Conservation (phyloP, 2,797 vertebrate species). For the Trachops cirrhosus region DNA sequence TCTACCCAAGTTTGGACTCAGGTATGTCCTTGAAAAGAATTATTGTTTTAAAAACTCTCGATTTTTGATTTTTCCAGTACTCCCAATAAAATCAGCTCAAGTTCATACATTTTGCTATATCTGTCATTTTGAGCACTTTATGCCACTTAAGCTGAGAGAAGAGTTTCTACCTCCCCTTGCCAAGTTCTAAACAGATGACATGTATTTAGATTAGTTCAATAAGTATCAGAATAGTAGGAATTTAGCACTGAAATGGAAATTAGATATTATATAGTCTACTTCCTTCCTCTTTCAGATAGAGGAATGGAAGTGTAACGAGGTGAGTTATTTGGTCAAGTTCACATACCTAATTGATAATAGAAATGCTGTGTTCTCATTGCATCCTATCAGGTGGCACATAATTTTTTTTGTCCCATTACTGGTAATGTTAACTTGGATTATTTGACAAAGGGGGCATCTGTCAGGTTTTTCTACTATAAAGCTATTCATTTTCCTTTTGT, state of each 20-base stretch:
- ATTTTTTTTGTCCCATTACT: not conserved
- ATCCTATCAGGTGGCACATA: not conserved
- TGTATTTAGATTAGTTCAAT: constrained; percentile 38
- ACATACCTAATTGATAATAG: not conserved
- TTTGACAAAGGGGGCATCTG: not conserved
- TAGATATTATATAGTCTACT: not conserved
- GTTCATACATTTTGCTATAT: constrained; percentile 19
- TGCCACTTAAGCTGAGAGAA: constrained; percentile 22
- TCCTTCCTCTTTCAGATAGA: not conserved
- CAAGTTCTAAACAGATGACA: not conserved
- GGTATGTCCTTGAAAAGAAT: constrained; percentile 50
- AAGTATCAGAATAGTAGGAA: constrained; percentile 26
- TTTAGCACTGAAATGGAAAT: not conserved
- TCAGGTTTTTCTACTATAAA: not conserved
- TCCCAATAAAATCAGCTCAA: constrained; percentile 14
- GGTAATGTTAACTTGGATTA: not conserved
- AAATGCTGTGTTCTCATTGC: not conserved
- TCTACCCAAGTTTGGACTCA: constrained; percentile 28
- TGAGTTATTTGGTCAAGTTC: not conserved
- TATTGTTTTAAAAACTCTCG: constrained; percentile 44
- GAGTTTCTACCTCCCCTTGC: not conserved
- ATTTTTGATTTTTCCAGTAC: constrained; percentile 32
- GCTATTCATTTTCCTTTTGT: not conserved
- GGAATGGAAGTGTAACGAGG: not conserved
- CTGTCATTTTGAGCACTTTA: not conserved